Evolutionary conservation across 2,113 vertebrate species (phyloP), one percentile per base, ranked within the genome.

Genomic region (Bos indicus): DNA sequence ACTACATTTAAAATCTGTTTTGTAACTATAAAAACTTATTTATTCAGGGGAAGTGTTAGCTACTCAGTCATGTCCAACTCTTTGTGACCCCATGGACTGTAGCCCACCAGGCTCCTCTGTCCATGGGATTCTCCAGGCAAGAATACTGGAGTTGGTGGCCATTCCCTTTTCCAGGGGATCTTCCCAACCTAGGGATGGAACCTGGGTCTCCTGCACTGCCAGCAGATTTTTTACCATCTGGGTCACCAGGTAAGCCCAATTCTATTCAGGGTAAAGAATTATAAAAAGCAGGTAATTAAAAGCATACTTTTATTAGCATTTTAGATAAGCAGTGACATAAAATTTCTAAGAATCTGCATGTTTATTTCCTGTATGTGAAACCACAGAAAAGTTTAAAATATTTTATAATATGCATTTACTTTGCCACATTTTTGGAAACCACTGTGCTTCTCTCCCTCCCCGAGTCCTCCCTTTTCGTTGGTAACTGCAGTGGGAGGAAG

Each of bases 331-430:
- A 95, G 10, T 92, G 71, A 92, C 59, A 82, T 40, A 90, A 48
- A 28, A 85, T 91, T 88, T 93, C 74, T 96, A 52, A 88, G 86
- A 83, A 62, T 54, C 33, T 93, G 97, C 62, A 77, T 40, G 46
- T 60, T 98, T 91, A 97, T 91, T 98, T 98, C 96, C 96, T 88
- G 30, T 88, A 67, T 60, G 54, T 90, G 48, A 97, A 94, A 88
- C 93, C 87, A 96, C 83, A 96, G 59, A 84, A 64, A 95, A 94
- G 54, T 94, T 93, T 60, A 95, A 94, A 92, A 60, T 96, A 93
- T 77, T 94, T 93, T 88, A 91, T 84, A 91, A 94, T 26, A 60
- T 54, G 23, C 60, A 94, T 93, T 80, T 90, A 82, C 13, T 86
- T 82, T 77, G 84, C 36, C 40, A 93, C 11, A 33, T 26, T 80